These are phyloP conservation scores for Crenuchus spilurus DNA, from an alignment of 2,797 vertebrate genomes.

Conservation along the genomic window DNA sequence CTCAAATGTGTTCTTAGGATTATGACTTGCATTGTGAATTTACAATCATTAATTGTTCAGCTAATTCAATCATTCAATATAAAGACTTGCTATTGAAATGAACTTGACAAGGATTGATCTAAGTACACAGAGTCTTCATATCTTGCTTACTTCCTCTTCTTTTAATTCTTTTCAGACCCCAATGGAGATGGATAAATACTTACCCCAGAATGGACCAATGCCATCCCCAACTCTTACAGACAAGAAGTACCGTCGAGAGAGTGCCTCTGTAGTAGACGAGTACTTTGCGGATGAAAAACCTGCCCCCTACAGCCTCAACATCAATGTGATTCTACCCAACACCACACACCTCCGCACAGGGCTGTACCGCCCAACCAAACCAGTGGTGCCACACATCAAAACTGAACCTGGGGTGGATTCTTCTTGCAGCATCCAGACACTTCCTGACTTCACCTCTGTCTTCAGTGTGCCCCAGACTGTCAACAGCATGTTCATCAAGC, in stretches of 20 bases:
- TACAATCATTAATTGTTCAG: no score
- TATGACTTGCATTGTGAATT: no score
- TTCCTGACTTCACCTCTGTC: constrained; percentile 91
- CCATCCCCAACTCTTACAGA: constrained; percentile 65
- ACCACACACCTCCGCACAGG: constrained; percentile 88
- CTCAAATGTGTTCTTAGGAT: not conserved
- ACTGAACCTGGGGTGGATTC: constrained; percentile 82
- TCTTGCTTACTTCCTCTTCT: not conserved
- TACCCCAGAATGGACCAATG: constrained; percentile 67
- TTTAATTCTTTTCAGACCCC: constrained; percentile 62
- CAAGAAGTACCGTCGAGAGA: constrained; percentile 88
- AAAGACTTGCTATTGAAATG: not conserved
- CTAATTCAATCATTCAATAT: no score
- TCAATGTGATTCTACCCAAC: constrained; percentile 89
- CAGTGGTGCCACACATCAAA: constrained; percentile 78
- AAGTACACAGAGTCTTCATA: not conserved
- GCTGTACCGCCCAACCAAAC: constrained; percentile 80
- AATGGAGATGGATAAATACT: constrained; percentile 89
- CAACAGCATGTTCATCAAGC: constrained; percentile 88
- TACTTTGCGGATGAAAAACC: constrained; percentile 88
- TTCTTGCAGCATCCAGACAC: constrained; percentile 77
- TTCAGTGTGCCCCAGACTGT: constrained; percentile 86
- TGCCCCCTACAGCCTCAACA: constrained; percentile 89
- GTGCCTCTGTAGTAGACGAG: constrained; percentile 89
- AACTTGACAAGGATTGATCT: not conserved